A percentile compares a stretch with the other conserved stretches of the same genome.
phyloP scores from a whole-genome alignment of 1,140 invertebrate species.

The Acyrthosiphon pisum region DNA sequence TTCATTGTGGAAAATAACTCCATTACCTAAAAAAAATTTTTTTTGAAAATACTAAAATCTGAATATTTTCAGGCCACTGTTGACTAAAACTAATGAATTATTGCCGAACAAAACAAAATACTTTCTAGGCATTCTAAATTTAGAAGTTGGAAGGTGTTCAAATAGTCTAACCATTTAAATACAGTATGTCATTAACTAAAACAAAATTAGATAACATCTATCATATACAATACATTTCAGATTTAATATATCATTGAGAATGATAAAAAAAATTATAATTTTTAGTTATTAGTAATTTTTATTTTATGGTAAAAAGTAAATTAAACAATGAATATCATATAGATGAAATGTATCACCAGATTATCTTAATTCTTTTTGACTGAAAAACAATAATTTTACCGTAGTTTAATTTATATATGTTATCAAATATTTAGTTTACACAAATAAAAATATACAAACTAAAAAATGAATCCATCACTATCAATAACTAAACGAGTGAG shows the following conservation, averaged over 20 bases:
- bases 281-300: background rate
- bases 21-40: conserved; percentile 67
- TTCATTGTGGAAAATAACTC: conserved; percentile 76
- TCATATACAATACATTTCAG: background rate
- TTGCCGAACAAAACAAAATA: conserved; percentile 54
- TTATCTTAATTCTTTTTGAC: background rate
- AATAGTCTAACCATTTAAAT: conserved; percentile 33
- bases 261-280: background rate
- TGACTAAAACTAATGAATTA: conserved; percentile 52
- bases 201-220: conserved; percentile 14
- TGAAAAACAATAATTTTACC: background rate
- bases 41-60: conserved; percentile 54
- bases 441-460: background rate
- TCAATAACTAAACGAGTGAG: background rate
- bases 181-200: conserved; percentile 27
- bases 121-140: conserved; percentile 55
- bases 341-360: background rate
- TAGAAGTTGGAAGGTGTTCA: conserved; percentile 53
- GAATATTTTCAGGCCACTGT: conserved; percentile 29
- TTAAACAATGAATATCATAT: background rate
- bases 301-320: background rate
- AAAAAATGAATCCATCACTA: background rate
- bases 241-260: background rate
- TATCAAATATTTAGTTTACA: background rate
- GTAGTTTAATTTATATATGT: background rate